These are phyloP conservation scores for Myotis daubentonii DNA, from an alignment of 2,797 vertebrate genomes.

Conservation along the genomic window DNA sequence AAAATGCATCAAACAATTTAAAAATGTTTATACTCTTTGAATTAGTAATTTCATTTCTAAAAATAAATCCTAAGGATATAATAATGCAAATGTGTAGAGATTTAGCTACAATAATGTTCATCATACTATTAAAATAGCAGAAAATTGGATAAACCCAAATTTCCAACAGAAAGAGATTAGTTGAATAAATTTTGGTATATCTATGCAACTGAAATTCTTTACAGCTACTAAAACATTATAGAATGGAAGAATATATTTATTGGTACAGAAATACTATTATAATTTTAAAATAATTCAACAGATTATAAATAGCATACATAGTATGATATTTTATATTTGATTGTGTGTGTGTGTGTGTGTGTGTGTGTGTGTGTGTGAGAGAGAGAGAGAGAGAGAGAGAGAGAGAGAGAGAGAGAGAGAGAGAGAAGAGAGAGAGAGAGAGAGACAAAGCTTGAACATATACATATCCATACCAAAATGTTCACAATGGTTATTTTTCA, in stretches of 20 bases:
- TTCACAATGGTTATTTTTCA: conserved; percentile 28
- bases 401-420: not conserved
- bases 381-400: no score
- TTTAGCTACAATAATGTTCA: conserved; percentile 73
- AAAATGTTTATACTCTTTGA: conserved; percentile 78
- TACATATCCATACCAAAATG: conserved; percentile 7
- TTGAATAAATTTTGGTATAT: conserved; percentile 71
- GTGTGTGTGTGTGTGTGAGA: no score
- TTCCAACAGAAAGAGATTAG: conserved; percentile 72
- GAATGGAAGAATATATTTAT: conserved; percentile 58
- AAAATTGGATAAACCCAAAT: conserved; percentile 75
- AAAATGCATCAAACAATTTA: conserved; percentile 73
- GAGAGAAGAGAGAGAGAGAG: not conserved
- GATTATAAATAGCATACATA: conserved; percentile 11
- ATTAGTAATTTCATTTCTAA: conserved; percentile 77
- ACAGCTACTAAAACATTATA: conserved; percentile 64
- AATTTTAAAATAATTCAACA: conserved; percentile 65
- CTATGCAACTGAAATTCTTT: conserved; percentile 62
- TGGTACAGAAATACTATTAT: conserved; percentile 42
- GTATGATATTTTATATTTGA: not conserved
- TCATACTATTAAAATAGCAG: conserved; percentile 74
- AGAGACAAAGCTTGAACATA: not conserved
- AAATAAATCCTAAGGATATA: conserved; percentile 79
- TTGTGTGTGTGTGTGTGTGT: not conserved
- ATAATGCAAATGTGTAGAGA: conserved; percentile 78